Base-by-base conservation (phyloP, 2,113 vertebrate species). In the Mesoclemmys tuberculata region DNA sequence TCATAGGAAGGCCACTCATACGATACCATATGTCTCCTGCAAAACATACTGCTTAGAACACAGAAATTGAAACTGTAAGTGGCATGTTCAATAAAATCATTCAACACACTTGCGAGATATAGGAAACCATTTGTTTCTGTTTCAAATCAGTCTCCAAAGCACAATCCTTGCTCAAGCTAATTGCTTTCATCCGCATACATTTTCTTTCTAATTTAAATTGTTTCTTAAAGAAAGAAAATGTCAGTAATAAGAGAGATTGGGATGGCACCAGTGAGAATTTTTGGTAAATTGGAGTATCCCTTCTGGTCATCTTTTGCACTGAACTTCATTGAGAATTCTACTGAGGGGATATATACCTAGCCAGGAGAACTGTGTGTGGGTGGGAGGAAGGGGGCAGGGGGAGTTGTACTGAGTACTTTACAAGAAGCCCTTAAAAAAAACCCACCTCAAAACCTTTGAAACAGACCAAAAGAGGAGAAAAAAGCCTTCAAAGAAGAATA, bases 401-500 rank as follows among this genome's bases (percentile, higher is more conserved):
- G 56, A 74, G 54, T n/a, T 86, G 31, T 82, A 89, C 91, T 94
- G 96, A 19, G 22, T 92, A 77, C 88, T 93, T 91, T 89, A 77
- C n/a, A 85, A 64, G 82, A 97, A 95, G 79, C 96, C 80, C 55
- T 82, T 24, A 91, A 96, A 97, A 97, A 16, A 16, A 80, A 52
- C 90, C 61, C 51, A 96, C 94, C 8, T 68, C 38, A 88, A 75
- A 92, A 75, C 44, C 96, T 98, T 97, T 98, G 97, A 98, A 97
- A 92, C 82, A 92, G 64, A 96, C 74, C 93, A 91, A 93, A 94
- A 68, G 77, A 48, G 96, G 85, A 93, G 61, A 95, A 93, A 91
- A 87, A 80, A 94, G 96, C 97, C 97, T 97, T 98, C 97, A 98
- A 98, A 98, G 97, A 94, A 87, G 46, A 97, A 95, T 56, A 86